Conservation (phyloP, 2,888 invertebrate species). For the Craniophora ligustri region DNA sequence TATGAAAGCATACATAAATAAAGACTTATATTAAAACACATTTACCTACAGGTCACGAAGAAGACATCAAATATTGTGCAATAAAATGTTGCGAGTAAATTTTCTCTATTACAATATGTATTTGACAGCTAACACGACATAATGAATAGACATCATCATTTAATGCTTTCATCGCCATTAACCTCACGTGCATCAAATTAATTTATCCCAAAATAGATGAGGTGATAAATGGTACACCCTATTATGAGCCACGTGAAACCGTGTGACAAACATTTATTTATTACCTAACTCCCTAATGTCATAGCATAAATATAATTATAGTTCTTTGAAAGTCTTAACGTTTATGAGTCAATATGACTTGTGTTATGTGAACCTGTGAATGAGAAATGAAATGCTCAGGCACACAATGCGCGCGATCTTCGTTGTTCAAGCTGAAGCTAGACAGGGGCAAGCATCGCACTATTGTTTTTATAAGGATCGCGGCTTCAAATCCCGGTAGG, state of each 20-base stretch:
- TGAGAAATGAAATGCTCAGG: too few species aligned
- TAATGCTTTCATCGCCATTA: slow-evolving; percentile 45
- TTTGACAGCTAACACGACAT: slow-evolving; percentile 38
- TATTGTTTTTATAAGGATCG: too few species aligned
- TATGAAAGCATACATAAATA: too few species aligned
- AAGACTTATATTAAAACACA: too few species aligned
- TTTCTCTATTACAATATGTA: slow-evolving; percentile 6
- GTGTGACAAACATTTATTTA: slow-evolving; percentile 7
- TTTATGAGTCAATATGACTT: not conserved
- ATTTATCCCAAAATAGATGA: slow-evolving; percentile 42
- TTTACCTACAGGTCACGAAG: too few species aligned
- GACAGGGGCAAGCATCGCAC: too few species aligned
- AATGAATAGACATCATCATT: slow-evolving; percentile 34
- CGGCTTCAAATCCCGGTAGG: too few species aligned
- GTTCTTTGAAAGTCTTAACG: too few species aligned
- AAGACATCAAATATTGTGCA: not conserved
- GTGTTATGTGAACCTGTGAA: too few species aligned
- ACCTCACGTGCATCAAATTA: slow-evolving; percentile 47
- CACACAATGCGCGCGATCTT: too few species aligned
- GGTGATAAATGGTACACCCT: slow-evolving; percentile 37
- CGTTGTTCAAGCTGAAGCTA: too few species aligned
- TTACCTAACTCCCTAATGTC: slow-evolving; percentile 6
- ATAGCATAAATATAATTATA: slow-evolving; percentile 2
- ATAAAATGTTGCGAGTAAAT: slow-evolving; percentile 18
- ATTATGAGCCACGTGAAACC: slow-evolving; percentile 32